A percentile compares a stretch with the other conserved stretches of the same genome.
Conservation (phyloP, 2,113 vertebrate species). For the Sarotherodon lohbergeri region DNA sequence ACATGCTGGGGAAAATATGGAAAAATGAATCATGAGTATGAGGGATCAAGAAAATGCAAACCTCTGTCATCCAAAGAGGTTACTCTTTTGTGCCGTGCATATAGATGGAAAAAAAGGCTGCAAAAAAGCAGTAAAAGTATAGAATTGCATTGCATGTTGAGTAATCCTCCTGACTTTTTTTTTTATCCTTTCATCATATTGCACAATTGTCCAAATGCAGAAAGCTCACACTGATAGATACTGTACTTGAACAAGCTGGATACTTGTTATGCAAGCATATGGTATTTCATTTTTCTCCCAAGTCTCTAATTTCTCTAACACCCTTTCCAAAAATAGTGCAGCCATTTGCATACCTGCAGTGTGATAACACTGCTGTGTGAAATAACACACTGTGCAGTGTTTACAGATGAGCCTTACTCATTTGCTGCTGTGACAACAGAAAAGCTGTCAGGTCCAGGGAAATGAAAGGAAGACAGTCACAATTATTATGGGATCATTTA, state of each 20-base stretch:
- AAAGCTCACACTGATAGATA: not conserved
- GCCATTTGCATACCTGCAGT: conserved; percentile 49
- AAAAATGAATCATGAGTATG: not conserved
- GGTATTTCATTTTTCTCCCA: not conserved
- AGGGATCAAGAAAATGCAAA: not conserved
- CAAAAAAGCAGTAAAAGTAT: not conserved
- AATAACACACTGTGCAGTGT: conserved; percentile 37
- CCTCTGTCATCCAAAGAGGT: not conserved
- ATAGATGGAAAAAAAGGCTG: not conserved
- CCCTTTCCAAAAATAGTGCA: conserved; percentile 52
- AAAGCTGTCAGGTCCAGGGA: conserved; percentile 10
- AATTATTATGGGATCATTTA: not conserved
- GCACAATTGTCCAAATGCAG: not conserved
- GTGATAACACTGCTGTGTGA: conserved; percentile 37
- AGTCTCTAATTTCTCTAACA: conserved; percentile 37
- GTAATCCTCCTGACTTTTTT: not conserved
- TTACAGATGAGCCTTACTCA: conserved; percentile 30
- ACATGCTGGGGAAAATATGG: not conserved
- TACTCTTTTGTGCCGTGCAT: not conserved
- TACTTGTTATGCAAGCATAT: conserved; percentile 12
- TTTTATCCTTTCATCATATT: not conserved
- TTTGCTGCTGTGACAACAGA: conserved; percentile 7
- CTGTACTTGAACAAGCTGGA: not conserved
- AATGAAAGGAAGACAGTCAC: not conserved
- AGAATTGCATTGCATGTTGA: not conserved